These are phyloP conservation scores for Neodiprion fabricii DNA, from an alignment of 1,140 invertebrate genomes.

Conservation along the genomic window DNA sequence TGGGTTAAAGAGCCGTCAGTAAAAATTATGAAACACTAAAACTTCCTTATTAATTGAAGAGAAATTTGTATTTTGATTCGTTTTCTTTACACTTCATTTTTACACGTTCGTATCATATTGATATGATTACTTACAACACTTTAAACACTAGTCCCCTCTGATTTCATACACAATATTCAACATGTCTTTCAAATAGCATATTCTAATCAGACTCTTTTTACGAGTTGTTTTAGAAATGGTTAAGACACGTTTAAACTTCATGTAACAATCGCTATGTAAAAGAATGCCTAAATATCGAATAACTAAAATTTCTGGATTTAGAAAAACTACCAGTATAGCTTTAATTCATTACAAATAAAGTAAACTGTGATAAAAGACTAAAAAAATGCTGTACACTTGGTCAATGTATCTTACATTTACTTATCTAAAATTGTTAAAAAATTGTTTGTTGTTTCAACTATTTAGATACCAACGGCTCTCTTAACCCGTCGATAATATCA, in stretches of 20 bases:
- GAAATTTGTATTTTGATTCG: constrained; percentile 24
- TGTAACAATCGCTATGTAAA: background rate
- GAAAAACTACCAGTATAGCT: background rate
- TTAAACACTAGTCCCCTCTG: background rate
- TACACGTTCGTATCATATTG: background rate
- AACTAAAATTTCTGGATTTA: background rate
- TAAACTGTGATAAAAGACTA: constrained; percentile 12
- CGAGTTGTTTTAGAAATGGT: background rate
- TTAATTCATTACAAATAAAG: background rate
- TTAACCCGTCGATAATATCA: constrained; percentile 61
- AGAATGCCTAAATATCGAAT: background rate
- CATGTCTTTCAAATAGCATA: background rate
- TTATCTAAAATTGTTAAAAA: constrained; percentile 33
- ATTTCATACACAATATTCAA: background rate
- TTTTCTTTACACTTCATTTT: constrained; percentile 20
- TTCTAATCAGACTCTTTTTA: background rate
- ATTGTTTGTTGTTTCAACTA: constrained; percentile 34
- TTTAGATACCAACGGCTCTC: constrained; percentile 42
- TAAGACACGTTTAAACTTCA: background rate
- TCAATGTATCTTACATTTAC: constrained; percentile 35
- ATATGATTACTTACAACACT: constrained; percentile 5
- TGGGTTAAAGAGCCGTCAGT: constrained; percentile 52
- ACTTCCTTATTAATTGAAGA: constrained; percentile 20
- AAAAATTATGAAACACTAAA: constrained; percentile 42
- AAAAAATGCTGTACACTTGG: constrained; percentile 38